phyloP scores from a whole-genome alignment of 2,888 invertebrate genomes.

The Coecobrya sp. region DNA sequence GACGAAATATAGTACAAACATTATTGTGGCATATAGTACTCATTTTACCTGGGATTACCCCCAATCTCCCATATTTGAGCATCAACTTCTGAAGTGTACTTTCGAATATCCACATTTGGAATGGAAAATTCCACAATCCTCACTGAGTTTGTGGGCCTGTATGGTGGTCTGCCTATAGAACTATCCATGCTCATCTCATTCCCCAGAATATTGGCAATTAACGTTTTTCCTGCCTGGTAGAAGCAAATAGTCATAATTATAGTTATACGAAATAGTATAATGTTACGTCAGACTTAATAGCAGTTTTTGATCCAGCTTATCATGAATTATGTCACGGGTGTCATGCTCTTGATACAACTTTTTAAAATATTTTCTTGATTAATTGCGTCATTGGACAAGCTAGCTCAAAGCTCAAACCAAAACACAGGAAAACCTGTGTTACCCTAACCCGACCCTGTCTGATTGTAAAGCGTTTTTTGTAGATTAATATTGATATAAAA shows the following conservation, averaged over 20 bases:
- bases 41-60: slow-evolving; percentile 84
- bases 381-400: too few species aligned
- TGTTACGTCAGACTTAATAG: too few species aligned
- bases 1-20: background rate
- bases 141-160: slow-evolving; percentile 85
- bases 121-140: slow-evolving; percentile 84
- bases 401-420: too few species aligned
- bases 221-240: slow-evolving; percentile 84
- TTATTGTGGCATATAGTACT: background rate
- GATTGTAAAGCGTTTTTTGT: too few species aligned
- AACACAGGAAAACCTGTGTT: too few species aligned
- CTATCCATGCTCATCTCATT: slow-evolving; percentile 83
- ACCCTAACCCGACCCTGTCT: too few species aligned
- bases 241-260: background rate
- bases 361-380: too few species aligned
- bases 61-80: slow-evolving; percentile 86
- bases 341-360: too few species aligned
- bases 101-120: slow-evolving; percentile 82
- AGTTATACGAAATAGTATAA: too few species aligned
- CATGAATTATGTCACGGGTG: too few species aligned
- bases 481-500: too few species aligned
- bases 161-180: slow-evolving; percentile 80
- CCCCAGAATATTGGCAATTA: slow-evolving; percentile 84
- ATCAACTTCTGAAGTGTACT: slow-evolving; percentile 84
- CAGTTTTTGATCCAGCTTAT: too few species aligned